Evolutionary conservation across 2,888 invertebrate genomes (phyloP), one percentile per base, ranked within the genome.

Genomic region (Pyrochroa serraticornis): DNA sequence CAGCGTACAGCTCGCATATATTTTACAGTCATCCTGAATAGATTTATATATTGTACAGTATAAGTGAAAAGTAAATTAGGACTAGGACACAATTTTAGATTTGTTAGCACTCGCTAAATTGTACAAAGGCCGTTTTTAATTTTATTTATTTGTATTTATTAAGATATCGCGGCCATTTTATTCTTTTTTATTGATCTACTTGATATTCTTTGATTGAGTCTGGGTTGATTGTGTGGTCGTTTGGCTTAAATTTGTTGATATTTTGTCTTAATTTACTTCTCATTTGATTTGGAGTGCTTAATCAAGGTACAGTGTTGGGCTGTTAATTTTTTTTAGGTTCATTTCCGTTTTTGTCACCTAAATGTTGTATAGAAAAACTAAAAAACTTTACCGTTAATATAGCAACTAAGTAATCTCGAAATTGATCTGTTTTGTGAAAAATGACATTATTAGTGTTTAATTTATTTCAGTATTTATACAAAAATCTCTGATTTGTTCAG

Each of bases 21-120:
- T 79, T 78, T 58, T 80, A 80, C 61, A 79, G 78, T 60, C 80
- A 80, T 69, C 80, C 80, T 3, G 80, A 79, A 66, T 80, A 75
- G 71, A 33, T 12, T 30, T 44, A 31, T 50, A 38, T 44, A 46
- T 41, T 39, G n/a, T 39, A 39, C 52, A 42, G 13, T 52, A 9
- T 10, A 6, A 10, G 7, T 10, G 53, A 32, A 44, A 43, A 45
- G 43, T 14, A 53, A 45, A 48, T 58, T 53, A 31, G 46, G 50
- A 53, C 38, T 41, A 33, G 12, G 30, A 44, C 38, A 9, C 42
- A 30, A 35, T 47, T 13, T 30, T 39, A 42, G 36, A 39, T 35
- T 36, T 34, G n/a, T 13, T 48, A 34, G 33, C 34, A 30, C 33
- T 38, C 43, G 44, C 41, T 39, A 47, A 52, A 52, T 43, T 42